Evolutionary conservation across 2,888 invertebrate genomes (phyloP), one percentile per base, ranked within the genome.

Genomic region (Copidosoma aretas): DNA sequence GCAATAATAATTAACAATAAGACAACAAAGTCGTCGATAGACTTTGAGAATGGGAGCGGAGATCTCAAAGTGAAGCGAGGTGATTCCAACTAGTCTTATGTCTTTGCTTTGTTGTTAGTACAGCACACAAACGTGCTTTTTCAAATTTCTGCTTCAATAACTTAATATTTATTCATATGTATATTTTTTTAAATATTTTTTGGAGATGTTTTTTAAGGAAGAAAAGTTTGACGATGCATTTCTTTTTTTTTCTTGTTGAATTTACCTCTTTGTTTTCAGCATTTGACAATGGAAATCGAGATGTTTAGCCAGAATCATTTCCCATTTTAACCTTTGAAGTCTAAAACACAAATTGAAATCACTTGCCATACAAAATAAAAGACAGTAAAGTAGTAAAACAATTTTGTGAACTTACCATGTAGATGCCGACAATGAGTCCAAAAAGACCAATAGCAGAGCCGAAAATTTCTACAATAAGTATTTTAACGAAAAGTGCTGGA

Each of bases 381-480:
- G 2, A 15, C 12, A 22, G 15, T 25, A 25, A 57, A 22, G 15
- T 25, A 25, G 25, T 54, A 10, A 24, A 32, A 57, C 21, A 54
- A 17, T 52, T 52, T 5, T 22, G 8, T 32, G 10, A 51, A 67
- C 82, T 82, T 81, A 88, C 88, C 93, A 95, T 93, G 84, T 94
- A 95, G 84, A 99, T 97, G 75, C 98, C 97, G 74, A 99, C 97
- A 84, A 99, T 99, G 67, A 99, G 89, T 65, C 99, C 99, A 85
- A 99, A 99, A 24, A 99, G 89, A 80, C 99, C 99, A 81, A 99
- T 98, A 78, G 99, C 99, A 80, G 96, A 97, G 69, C 97, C 99
- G 82, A 99, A 99, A 85, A 99, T 99, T 86, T 99, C 99, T 57
- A 99, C 93, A 84, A 99, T 98, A 54, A 99, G 89, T 84, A 99